Base-by-base conservation (phyloP, 2,113 vertebrate genomes). In the Talpa occidentalis region DNA sequence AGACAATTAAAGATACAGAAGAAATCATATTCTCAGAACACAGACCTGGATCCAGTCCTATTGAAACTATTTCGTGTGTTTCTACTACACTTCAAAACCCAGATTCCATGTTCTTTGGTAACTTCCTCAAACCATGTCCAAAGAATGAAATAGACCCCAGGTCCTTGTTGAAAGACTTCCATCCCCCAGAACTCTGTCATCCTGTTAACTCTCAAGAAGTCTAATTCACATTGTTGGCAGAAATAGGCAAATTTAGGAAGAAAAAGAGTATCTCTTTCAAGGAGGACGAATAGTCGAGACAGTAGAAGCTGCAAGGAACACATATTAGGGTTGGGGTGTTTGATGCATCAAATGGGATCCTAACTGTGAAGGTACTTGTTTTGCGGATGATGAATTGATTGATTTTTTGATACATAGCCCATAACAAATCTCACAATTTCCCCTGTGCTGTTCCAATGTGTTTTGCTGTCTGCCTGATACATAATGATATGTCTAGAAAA, bases 391-490 rank as follows among this genome's bases (percentile, higher is more conserved):
- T n/a, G 52, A 64, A 78, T 40, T 56, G 12, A 56, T 42, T 40
- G 52, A 26, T 37, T 91, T 84, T 52, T 28, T 28, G 21, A 26
- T 49, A 1, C 54, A 35, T 32, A 12, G n/a, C 47, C 4, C 19
- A 42, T 7, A 42, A 77, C 19, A 32, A 59, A 54, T 37, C 37
- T 67, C 19, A 49, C 26, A 32, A 4, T 22, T 70, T 28, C 47
- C 0, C 15, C 26, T 47, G 21, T 81, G 32, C 3, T 44, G 8
- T 79, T 11, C 0, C 47, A 15, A 12, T 10, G 0, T 15, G 11
- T 32, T 6, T 22, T 26, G 2, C 0, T 19, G 3, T 79, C 52
- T 60, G 10, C 59, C 47, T 84, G 30, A 83, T 42, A 22, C 5
- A 54, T 32, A 24, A 2, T 78, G 35, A 15, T 70, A 3, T 69